phyloP scores from a whole-genome alignment of 2,797 vertebrate genomes.

The Mormyrus hasselquistii region DNA sequence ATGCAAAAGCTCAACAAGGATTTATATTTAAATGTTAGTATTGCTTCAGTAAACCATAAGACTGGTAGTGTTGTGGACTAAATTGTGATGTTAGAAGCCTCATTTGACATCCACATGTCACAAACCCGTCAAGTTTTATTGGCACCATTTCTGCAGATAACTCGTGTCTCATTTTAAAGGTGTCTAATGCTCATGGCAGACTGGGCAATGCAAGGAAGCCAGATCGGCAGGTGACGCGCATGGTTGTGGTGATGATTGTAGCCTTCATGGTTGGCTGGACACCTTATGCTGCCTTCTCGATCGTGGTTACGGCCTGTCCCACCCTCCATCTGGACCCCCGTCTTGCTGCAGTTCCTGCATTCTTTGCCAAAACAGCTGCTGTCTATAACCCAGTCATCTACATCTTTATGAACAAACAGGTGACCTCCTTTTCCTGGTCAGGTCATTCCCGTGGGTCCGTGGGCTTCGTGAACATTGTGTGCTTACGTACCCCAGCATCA shows the following conservation, averaged over 20 bases:
- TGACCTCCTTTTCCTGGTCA: constrained; percentile 37
- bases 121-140: background rate
- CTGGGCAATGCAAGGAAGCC: constrained; percentile 70
- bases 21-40: background rate
- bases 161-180: constrained; percentile 50
- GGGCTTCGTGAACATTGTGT: background rate
- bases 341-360: constrained; percentile 74
- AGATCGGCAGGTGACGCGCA: constrained; percentile 77
- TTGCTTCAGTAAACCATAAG: background rate
- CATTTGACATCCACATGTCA: background rate
- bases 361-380: constrained; percentile 83
- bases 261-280: constrained; percentile 84
- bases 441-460: background rate
- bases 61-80: background rate
- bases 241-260: constrained; percentile 83
- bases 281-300: constrained; percentile 75
- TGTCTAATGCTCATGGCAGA: constrained; percentile 66
- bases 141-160: background rate
- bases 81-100: background rate
- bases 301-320: constrained; percentile 71
- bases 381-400: constrained; percentile 88
- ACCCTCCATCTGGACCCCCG: constrained; percentile 72
- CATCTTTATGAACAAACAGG: constrained; percentile 91
- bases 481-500: background rate
- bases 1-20: background rate